These are phyloP conservation scores for Ctenicera cuprea DNA, from an alignment of 2,888 invertebrate genomes.

Conservation along the genomic window DNA sequence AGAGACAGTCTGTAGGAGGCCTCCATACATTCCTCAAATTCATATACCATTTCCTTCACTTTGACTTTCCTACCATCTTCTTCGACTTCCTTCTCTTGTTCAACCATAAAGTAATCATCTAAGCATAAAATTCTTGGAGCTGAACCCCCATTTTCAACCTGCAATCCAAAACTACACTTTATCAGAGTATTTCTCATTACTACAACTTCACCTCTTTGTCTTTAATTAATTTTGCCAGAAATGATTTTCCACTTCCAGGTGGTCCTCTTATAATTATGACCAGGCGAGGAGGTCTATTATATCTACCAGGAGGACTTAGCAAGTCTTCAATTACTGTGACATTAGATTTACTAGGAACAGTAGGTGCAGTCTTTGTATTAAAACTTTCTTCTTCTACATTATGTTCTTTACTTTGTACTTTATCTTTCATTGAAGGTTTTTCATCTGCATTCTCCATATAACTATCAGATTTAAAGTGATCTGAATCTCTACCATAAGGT, in stretches of 20 bases:
- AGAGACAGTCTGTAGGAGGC: constrained; percentile 87
- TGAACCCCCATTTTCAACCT: constrained; percentile 88
- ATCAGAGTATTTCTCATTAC: not conserved
- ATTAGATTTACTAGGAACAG: constrained; percentile 41
- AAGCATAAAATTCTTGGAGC: constrained; percentile 94
- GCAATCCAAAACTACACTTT: constrained; percentile 29
- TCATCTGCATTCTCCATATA: not conserved
- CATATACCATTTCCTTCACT: constrained; percentile 87
- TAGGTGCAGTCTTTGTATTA: constrained; percentile 1
- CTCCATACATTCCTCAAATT: constrained; percentile 91
- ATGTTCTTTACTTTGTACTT: constrained; percentile 3
- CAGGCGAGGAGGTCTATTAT: constrained; percentile 85
- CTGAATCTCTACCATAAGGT: not conserved
- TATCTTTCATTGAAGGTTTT: not conserved
- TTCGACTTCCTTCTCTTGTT: constrained; percentile 84
- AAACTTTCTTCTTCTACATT: not conserved
- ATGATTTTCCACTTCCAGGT: constrained; percentile 96
- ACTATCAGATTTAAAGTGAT: not conserved
- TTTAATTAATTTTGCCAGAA: constrained; percentile 91
- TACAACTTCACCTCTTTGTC: constrained; percentile 78
- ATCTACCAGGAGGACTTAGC: constrained; percentile 86
- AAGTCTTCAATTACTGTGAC: constrained; percentile 88
- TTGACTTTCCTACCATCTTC: constrained; percentile 83
- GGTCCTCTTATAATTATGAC: constrained; percentile 93
- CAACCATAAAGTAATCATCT: constrained; percentile 96